Evolutionary conservation across 2,113 vertebrate genomes (phyloP).

Genomic region (Platysteira castanea): DNA sequence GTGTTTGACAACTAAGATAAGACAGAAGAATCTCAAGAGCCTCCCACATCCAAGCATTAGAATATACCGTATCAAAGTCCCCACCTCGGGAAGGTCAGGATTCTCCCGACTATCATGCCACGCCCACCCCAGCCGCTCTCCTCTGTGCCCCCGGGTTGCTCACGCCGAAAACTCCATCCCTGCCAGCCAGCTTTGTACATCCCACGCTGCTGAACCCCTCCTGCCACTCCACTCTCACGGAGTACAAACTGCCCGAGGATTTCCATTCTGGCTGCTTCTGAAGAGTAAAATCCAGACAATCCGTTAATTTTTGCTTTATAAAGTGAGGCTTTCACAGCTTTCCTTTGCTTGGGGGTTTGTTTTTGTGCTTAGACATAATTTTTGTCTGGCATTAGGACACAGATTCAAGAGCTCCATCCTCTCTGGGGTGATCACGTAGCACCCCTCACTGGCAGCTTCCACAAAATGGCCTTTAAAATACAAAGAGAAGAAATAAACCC

Average conservation of each 20-base stretch:
- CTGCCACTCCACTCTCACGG: accelerated
- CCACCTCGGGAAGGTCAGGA: background rate
- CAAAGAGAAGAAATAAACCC: background rate
- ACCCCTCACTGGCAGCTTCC: conserved; percentile 33
- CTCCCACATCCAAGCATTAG: background rate
- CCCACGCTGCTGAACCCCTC: background rate
- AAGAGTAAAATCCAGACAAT: background rate
- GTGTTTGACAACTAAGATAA: background rate
- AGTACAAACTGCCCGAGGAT: background rate
- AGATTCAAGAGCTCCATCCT: background rate
- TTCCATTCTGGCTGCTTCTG: background rate
- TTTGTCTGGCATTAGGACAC: background rate
- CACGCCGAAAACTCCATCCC: accelerated
- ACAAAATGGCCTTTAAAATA: background rate
- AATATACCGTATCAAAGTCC: background rate
- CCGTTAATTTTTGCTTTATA: background rate
- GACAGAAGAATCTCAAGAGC: background rate
- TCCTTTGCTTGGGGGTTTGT: background rate
- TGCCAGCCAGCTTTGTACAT: background rate
- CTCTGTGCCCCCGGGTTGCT: accelerated
- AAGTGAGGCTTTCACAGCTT: background rate
- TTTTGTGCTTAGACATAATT: background rate
- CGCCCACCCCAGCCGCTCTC: accelerated
- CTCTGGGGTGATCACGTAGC: background rate
- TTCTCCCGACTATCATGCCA: background rate